Evolutionary conservation across 2,888 invertebrate genomes (phyloP), one percentile per base, ranked within the genome.

Genomic region (Phoronis australis): DNA sequence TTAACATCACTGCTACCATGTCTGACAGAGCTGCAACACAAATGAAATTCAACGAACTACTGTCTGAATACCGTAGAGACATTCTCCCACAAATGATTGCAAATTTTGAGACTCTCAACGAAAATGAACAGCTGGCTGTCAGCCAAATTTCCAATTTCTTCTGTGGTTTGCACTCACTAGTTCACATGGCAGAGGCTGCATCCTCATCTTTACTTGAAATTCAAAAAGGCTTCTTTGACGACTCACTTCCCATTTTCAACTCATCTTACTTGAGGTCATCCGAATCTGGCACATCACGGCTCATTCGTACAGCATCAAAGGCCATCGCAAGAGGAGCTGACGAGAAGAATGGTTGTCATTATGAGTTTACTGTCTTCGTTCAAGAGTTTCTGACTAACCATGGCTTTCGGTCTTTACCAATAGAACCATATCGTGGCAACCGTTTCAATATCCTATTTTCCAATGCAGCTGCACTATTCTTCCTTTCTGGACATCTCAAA

Each of bases 91-190:
- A 52, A 3, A 37, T 54, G 20, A n/a, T n/a, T n/a, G n/a, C n/a
- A n/a, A n/a, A n/a, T n/a, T n/a, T n/a, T n/a, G n/a, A n/a, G n/a
- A n/a, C n/a, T n/a, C n/a, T n/a, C n/a, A n/a, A n/a, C n/a, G n/a
- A n/a, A n/a, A n/a, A n/a, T n/a, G 54, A 56, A 22, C 48, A 58
- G 43, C 3, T 15, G 2, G 23, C 43, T 22, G 48, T 39, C 26
- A 43, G 56, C 26, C 24, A 25, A 20, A 35, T 60, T 2, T 26
- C 54, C 21, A 60, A 56, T 35, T 59, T 61, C 40, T 60, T 60
- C 35, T 60, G 60, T 50, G 58, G 56, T 6, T 41, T 58, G 3
- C 59, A 60, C 37, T 41, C 46, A 6, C 25, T 56, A 4, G 54
- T 60, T 0, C 53, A 56, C 25, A 47, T 56, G 31, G 58, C 60